Percentiles rank a stretch among this genome's conserved stretches.
Conservation (phyloP, 2,797 vertebrate species). For the Oreochromis grahami region DNA sequence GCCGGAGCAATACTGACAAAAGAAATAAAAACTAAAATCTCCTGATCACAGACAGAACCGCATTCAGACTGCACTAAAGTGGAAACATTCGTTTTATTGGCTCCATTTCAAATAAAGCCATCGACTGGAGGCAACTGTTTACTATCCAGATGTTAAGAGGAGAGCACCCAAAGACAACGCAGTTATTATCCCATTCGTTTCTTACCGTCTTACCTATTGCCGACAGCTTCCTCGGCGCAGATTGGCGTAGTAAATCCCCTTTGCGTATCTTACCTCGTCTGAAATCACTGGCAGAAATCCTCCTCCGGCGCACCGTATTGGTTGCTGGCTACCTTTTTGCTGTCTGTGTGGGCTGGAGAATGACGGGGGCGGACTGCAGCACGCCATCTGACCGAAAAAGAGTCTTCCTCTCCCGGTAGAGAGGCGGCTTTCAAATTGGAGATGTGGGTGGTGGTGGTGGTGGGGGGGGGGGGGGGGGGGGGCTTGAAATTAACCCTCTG, state of each 20-base stretch:
- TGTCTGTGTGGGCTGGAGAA: constrained; percentile 85
- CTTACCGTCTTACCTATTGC: constrained; percentile 38
- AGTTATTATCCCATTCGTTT: constrained; percentile 1
- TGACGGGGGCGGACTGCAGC: constrained; percentile 84
- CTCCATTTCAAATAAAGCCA: not conserved
- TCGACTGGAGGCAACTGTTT: not conserved
- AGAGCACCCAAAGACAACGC: constrained; percentile 5
- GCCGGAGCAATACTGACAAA: constrained; percentile 16
- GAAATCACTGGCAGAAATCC: constrained; percentile 78
- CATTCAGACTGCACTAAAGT: not conserved
- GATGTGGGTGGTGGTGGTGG: constrained; percentile 70
- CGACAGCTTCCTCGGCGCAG: constrained; percentile 48
- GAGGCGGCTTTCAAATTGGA: constrained; percentile 77
- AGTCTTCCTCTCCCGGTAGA: constrained; percentile 83
- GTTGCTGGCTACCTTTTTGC: constrained; percentile 80
- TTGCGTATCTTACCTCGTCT: constrained; percentile 59
- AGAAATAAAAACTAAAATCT: not conserved
- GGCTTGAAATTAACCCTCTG: constrained; percentile 65
- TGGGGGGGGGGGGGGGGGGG: too few relatives aligned
- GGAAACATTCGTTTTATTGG: not conserved
- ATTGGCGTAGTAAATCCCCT: constrained; percentile 67
- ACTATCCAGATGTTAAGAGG: constrained; percentile 36
- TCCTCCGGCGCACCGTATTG: constrained; percentile 80
- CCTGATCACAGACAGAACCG: not conserved
- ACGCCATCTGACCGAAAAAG: constrained; percentile 86